Evolutionary conservation across 2,113 vertebrate genomes (phyloP), one percentile per base, ranked within the genome.

Genomic region (Oryzias curvinotus): DNA sequence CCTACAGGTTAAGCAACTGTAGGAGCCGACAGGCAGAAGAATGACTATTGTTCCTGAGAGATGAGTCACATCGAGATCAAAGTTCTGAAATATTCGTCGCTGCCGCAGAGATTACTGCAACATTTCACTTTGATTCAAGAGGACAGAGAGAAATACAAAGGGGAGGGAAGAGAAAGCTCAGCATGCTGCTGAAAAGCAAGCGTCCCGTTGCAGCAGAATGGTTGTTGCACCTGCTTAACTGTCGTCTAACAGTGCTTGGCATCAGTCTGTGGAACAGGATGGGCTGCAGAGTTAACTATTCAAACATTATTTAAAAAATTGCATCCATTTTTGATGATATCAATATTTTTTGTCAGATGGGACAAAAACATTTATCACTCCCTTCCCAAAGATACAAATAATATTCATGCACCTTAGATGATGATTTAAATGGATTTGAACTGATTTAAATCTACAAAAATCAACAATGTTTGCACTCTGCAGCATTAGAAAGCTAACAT

Each of bases 351-450:
- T 13, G 36, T 76, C 69, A 82, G 85, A 78, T 53, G 83, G 78
- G 77, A 67, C 73, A 80, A 75, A 82, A 81, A 57, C 52, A 48
- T 3, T 52, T 72, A 66, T 64, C 63, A 58, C 59, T 68, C 58
- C 60, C 56, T 54, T 67, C 73, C 65, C 77, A 68, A 73, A 86
- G 78, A 80, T 5, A 76, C 47, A 85, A 55, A 73, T 75, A 74
- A 73, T 68, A 77, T 79, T 84, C 86, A 85, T 86, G 82, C 77
- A 70, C 71, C 81, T 56, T 70, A 61, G 73, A 28, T 68, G 65
- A 66, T n/a, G 65, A 71, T 23, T 57, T 73, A 30, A 73, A 52
- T 68, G 51, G 58, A 62, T 55, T 70, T 51, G 23, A 21, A 57
- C 58, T 36, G 42, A 60, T 66, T 47, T 47, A 53, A 68, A 61